phyloP scores from a whole-genome alignment of 30 jellyfish, hydroid and myxozoan species.

The Calvadosia cruxmelitensis region DNA sequence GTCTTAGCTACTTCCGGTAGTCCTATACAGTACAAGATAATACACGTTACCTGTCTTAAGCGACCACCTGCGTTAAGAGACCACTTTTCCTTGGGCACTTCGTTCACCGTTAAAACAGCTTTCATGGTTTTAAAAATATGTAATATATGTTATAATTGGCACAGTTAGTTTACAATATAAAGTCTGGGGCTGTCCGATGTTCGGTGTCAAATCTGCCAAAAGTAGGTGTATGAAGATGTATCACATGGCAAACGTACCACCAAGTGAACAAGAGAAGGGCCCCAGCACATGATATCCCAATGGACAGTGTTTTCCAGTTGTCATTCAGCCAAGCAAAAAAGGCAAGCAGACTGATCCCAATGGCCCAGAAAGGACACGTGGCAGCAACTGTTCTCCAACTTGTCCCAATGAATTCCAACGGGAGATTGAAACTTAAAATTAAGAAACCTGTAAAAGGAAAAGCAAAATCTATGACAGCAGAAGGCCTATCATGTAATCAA shows the following conservation, averaged over 20 bases:
- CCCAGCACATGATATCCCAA: not conserved
- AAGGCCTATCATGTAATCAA: too few relatives aligned
- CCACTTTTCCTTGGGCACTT: not conserved
- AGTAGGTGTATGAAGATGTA: not conserved
- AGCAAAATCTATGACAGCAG: too few relatives aligned
- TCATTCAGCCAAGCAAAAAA: slow-evolving; percentile 9
- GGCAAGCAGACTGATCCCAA: slow-evolving; percentile 8
- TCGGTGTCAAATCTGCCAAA: not conserved
- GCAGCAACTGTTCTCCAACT: slow-evolving; percentile 27
- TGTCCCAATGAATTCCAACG: slow-evolving; percentile 32
- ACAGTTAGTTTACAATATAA: too few relatives aligned
- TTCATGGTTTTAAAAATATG: too few relatives aligned
- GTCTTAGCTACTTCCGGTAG: too few relatives aligned
- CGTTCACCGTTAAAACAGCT: too few relatives aligned
- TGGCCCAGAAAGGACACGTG: slow-evolving; percentile 29
- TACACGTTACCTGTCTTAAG: too few relatives aligned
- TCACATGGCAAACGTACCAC: slow-evolving; percentile 3
- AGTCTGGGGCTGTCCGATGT: not conserved
- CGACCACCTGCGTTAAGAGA: too few relatives aligned
- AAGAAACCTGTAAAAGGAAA: slow-evolving; percentile 9
- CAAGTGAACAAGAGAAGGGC: slow-evolving; percentile 3
- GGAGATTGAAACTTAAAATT: not conserved
- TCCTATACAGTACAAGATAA: too few relatives aligned
- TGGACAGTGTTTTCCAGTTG: slow-evolving; percentile 7
- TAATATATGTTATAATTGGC: too few relatives aligned